Conservation (phyloP, 2,888 invertebrate genomes). For the Cataglyphis livida region DNA sequence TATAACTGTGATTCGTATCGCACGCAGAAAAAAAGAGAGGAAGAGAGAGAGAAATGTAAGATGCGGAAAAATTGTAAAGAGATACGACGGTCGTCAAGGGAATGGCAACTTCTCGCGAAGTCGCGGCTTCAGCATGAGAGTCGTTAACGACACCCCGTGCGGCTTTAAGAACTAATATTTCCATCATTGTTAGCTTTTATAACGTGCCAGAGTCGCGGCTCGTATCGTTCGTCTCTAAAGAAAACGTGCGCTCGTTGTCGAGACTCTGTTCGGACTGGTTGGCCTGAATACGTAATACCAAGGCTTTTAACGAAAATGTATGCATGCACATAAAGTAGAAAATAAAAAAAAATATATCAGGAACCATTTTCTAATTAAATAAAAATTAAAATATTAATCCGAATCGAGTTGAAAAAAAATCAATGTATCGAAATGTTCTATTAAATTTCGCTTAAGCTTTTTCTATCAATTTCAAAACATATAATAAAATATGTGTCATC, state of each 20-base stretch:
- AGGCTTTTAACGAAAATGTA: background rate
- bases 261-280: background rate
- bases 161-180: slow-evolving; percentile 84
- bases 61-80: slow-evolving; percentile 58
- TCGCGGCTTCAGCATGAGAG: slow-evolving; percentile 50
- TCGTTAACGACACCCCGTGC: slow-evolving; percentile 81
- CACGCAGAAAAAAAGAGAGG: background rate
- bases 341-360: background rate
- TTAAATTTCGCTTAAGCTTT: background rate
- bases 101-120: slow-evolving; percentile 62
- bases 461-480: background rate
- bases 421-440: background rate
- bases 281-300: background rate
- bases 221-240: slow-evolving; percentile 65
- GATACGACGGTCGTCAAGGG: slow-evolving; percentile 70
- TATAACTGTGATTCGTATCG: slow-evolving; percentile 16
- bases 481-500: background rate
- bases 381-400: slow-evolving; percentile 7
- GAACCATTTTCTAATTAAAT: background rate
- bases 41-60: slow-evolving; percentile 10
- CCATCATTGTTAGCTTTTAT: slow-evolving; percentile 83
- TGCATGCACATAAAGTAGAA: background rate
- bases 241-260: slow-evolving; percentile 38
- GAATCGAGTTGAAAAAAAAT: background rate
- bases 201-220: slow-evolving; percentile 66